phyloP scores from a whole-genome alignment of 2,113 vertebrate species.

The Caranx melampygus region DNA sequence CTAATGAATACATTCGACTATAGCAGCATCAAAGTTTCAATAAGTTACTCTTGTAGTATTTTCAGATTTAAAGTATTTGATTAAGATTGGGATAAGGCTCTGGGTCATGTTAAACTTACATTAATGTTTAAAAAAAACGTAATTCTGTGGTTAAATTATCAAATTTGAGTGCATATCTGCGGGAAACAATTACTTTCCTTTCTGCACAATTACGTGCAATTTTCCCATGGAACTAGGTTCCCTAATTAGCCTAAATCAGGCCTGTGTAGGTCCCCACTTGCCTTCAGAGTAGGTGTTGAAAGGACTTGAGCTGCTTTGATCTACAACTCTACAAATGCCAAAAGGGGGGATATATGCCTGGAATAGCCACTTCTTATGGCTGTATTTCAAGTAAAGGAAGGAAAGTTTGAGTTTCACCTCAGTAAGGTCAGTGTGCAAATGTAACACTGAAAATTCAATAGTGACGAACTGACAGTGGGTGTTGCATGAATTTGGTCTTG shows the following conservation, averaged over 20 bases:
- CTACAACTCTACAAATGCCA: background rate
- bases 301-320: conserved; percentile 31
- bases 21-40: no score
- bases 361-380: conserved; percentile 7
- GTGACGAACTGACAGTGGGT: conserved; percentile 37
- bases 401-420: conserved; percentile 12
- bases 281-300: conserved; percentile 40
- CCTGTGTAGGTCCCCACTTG: background rate
- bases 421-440: conserved; percentile 29
- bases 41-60: background rate
- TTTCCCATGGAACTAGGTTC: conserved; percentile 13
- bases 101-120: background rate
- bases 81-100: background rate
- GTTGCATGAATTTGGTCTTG: conserved; percentile 50
- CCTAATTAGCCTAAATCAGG: conserved; percentile 30
- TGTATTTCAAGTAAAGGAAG: conserved; percentile 25
- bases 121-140: background rate
- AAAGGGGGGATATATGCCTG: conserved; percentile 4
- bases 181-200: background rate
- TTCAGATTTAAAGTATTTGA: background rate
- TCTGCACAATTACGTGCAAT: background rate
- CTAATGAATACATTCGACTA: no score
- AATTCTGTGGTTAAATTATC: background rate
- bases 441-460: conserved; percentile 18
- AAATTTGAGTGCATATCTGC: conserved; percentile 1